These are phyloP conservation scores for Okamejei kenojei DNA, from an alignment of 2,797 vertebrate species.

Conservation along the genomic window DNA sequence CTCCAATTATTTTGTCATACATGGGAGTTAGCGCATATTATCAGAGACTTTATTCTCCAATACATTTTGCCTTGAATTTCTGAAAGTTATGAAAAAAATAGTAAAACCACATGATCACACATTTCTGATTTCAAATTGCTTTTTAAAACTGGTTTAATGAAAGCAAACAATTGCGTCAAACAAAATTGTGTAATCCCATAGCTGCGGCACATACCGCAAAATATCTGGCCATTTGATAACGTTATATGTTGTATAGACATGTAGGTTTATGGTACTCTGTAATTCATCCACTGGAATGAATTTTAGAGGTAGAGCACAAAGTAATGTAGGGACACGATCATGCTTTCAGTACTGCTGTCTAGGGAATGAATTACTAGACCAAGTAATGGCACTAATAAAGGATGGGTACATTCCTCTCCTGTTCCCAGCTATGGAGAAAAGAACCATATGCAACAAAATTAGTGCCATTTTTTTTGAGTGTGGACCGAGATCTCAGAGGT, in stretches of 20 bases:
- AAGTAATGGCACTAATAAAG: neutral
- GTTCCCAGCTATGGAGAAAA: neutral
- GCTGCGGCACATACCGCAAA: neutral
- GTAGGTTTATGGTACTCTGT: too few species aligned
- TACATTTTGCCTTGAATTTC: neutral
- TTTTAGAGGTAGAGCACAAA: too few species aligned
- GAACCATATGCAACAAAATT: neutral
- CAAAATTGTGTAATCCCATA: neutral
- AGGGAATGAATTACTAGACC: too few species aligned
- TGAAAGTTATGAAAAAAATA: neutral
- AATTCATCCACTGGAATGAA: too few species aligned
- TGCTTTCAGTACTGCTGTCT: too few species aligned
- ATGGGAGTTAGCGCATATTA: neutral
- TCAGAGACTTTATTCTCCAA: neutral
- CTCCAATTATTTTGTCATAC: neutral
- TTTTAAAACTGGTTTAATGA: neutral
- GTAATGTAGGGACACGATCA: too few species aligned
- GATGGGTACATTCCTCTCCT: neutral
- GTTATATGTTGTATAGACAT: too few species aligned
- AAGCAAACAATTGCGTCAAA: neutral
- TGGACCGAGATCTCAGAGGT: neutral
- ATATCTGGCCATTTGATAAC: too few species aligned
- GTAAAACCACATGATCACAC: neutral
- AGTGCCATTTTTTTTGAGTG: neutral
- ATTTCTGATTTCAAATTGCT: neutral